Conservation (phyloP, 2,888 invertebrate species). For the Clistopyga incitator region DNA sequence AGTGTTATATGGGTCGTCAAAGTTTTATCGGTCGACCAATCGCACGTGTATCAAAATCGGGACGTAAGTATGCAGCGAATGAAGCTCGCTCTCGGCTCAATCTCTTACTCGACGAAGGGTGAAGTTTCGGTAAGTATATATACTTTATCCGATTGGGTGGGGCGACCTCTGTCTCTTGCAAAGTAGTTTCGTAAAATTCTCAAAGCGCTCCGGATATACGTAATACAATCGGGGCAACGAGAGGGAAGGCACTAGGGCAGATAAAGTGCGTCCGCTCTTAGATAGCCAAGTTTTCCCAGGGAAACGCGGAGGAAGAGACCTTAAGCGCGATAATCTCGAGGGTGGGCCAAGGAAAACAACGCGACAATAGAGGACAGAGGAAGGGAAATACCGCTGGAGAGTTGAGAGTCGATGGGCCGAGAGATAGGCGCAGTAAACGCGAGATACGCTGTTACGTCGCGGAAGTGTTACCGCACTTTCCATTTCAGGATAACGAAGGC, state of each 20-base stretch:
- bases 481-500: constrained; percentile 58
- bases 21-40: constrained; percentile 7
- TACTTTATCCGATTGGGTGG: background rate
- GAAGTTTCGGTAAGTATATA: constrained; percentile 34
- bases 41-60: background rate
- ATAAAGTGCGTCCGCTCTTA: constrained; percentile 59
- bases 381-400: constrained; percentile 48
- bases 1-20: constrained; percentile 4
- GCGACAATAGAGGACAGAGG: constrained; percentile 56
- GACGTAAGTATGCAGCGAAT: background rate
- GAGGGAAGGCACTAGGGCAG: constrained; percentile 26
- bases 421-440: constrained; percentile 57
- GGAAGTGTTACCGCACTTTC: constrained; percentile 57
- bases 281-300: constrained; percentile 59
- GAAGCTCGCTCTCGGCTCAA: background rate
- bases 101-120: constrained; percentile 28
- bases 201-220: constrained; percentile 56
- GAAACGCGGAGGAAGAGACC: constrained; percentile 3
- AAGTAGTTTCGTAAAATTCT: constrained; percentile 48
- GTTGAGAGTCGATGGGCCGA: constrained; percentile 46
- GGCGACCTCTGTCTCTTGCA: background rate
- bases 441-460: constrained; percentile 38
- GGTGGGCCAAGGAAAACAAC: constrained; percentile 58
- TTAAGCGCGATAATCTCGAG: constrained; percentile 65
- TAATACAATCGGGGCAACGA: constrained; percentile 64